Conservation (phyloP, 2,888 invertebrate species). For the Eugnorisma glareosa region DNA sequence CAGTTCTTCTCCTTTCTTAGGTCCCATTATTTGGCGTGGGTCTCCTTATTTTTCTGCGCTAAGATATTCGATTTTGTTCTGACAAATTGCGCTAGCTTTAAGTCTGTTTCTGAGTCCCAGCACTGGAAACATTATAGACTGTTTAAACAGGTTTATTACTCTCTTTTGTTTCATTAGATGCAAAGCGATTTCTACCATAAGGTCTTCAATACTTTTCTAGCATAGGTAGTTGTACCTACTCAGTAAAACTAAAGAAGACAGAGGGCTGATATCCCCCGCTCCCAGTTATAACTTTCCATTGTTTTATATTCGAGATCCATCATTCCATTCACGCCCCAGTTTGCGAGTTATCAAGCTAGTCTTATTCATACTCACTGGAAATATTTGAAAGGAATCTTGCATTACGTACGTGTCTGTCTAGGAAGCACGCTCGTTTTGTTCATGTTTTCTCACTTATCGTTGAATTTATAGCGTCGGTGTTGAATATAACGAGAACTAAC, state of each 20-base stretch:
- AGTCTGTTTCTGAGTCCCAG: background rate
- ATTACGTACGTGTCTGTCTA: conserved; percentile 30
- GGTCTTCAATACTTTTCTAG: background rate
- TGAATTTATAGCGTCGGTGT: conserved; percentile 30
- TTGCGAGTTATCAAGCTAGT: conserved; percentile 6
- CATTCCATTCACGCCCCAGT: background rate
- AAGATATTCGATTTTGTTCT: background rate
- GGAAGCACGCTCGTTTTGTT: conserved; percentile 34
- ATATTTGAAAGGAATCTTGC: conserved; percentile 50
- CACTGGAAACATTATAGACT: background rate
- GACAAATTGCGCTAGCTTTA: background rate
- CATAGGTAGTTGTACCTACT: background rate
- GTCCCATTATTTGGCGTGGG: background rate
- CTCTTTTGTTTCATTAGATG: too few relatives aligned
- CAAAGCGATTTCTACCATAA: background rate
- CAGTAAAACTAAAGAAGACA: background rate
- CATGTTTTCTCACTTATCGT: conserved; percentile 49
- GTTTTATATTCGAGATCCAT: background rate
- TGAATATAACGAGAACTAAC: conserved; percentile 42
- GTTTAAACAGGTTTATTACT: background rate
- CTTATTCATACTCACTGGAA: conserved; percentile 39
- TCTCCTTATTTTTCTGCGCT: background rate
- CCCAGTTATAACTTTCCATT: background rate
- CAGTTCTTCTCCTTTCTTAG: background rate
- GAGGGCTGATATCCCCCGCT: background rate